Conservation (phyloP, 2,797 vertebrate species). For the Danionella dracula region DNA sequence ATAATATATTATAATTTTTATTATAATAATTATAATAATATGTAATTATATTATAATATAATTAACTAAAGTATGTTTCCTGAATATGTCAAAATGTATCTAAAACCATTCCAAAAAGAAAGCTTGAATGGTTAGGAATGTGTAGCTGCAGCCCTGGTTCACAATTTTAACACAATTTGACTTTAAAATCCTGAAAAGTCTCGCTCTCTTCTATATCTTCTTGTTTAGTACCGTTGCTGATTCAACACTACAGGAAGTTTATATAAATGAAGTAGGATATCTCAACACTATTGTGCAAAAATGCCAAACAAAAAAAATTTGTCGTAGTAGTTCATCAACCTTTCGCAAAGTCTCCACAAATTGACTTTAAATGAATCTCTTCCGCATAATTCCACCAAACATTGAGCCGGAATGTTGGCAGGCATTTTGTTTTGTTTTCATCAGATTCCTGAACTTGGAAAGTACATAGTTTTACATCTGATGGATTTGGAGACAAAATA, state of each 20-base stretch:
- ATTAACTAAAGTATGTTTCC: too few species aligned
- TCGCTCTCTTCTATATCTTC: background rate
- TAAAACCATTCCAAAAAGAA: too few species aligned
- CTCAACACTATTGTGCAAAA: conserved; percentile 37
- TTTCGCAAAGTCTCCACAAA: conserved; percentile 25
- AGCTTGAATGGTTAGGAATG: too few species aligned
- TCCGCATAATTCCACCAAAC: conserved; percentile 25
- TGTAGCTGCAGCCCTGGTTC: too few species aligned
- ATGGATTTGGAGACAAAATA: conserved; percentile 34
- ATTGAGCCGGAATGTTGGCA: conserved; percentile 31
- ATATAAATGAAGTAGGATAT: conserved; percentile 42
- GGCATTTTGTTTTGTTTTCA: conserved; percentile 9
- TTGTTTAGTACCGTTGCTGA: conserved; percentile 31
- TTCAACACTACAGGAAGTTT: conserved; percentile 38
- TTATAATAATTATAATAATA: too few species aligned
- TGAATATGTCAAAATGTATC: too few species aligned
- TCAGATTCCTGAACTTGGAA: conserved; percentile 20
- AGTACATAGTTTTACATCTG: conserved; percentile 9
- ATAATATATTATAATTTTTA: too few species aligned
- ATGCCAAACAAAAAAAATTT: conserved; percentile 41
- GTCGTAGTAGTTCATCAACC: conserved; percentile 18
- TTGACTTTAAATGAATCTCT: conserved; percentile 39
- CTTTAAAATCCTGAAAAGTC: too few species aligned
- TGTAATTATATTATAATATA: too few species aligned
- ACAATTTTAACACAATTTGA: too few species aligned